A percentile compares a stretch with the other conserved stretches of the same genome.
phyloP scores from a whole-genome alignment of 2,797 vertebrate genomes.

The Cetoscarus ocellatus region DNA sequence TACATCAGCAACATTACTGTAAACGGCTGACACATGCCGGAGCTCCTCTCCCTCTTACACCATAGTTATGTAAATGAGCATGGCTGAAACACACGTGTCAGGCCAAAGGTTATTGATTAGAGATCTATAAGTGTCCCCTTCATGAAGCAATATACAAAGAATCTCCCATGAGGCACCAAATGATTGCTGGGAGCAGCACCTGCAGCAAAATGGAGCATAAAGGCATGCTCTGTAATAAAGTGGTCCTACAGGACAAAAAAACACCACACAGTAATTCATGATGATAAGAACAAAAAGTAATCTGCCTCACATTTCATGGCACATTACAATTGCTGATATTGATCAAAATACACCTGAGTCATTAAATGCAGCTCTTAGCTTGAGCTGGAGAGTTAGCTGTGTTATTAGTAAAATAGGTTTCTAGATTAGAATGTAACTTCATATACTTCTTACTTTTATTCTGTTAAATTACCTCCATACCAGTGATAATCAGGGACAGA shows the following conservation, averaged over 20 bases:
- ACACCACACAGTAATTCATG: not conserved
- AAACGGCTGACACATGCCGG: not conserved
- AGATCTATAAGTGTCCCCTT: slow-evolving; percentile 32
- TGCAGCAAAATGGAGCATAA: slow-evolving; percentile 3
- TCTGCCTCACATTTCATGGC: not conserved
- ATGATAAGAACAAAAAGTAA: slow-evolving; percentile 1
- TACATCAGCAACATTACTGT: slow-evolving; percentile 4
- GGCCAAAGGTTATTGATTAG: slow-evolving; percentile 45
- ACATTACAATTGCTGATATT: slow-evolving; percentile 9
- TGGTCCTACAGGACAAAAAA: not conserved
- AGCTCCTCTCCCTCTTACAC: slow-evolving; percentile 1
- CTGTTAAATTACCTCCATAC: no score
- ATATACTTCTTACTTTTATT: no score
- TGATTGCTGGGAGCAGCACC: slow-evolving; percentile 29
- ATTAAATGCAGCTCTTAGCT: slow-evolving; percentile 8
- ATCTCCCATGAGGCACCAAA: slow-evolving; percentile 1
- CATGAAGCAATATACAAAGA: not conserved
- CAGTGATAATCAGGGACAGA: no score
- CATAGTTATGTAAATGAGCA: slow-evolving; percentile 16
- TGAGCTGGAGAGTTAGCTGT: not conserved
- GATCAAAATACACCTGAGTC: slow-evolving; percentile 26
- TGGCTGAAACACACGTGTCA: slow-evolving; percentile 9
- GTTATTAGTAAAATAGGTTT: not conserved
- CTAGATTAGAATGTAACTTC: no score
- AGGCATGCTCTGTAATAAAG: not conserved